Evolutionary conservation across 2,888 invertebrate species (phyloP), one percentile per base, ranked within the genome.

Genomic region (Ypsolopha sequella): DNA sequence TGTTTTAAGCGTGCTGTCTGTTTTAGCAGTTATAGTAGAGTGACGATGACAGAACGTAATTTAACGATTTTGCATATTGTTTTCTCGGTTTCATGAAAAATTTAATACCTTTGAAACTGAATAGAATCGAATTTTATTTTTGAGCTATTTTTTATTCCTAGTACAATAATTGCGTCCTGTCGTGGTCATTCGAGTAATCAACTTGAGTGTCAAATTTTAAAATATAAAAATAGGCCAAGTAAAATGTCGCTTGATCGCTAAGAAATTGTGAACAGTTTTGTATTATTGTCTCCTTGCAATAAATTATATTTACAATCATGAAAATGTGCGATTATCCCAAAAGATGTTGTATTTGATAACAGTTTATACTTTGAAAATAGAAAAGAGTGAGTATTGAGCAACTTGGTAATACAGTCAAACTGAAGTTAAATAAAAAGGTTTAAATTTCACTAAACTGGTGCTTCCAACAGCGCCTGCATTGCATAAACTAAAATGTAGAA

Each of bases 301-400:
- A 45, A 34, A 45, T 45, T 34, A n/a, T n/a, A n/a, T n/a, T 44
- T 44, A 45, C 45, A 34, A 45, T 47, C 14, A 47, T 47, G 36
- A 41, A 41, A 39, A 46, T 41, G n/a, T 43, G 36, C 36, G 47
- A 36, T 47, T 47, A 36, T 11, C 36, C 36, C 10, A 24, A 47
- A 47, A 36, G 36, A 47, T 36, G 11, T 47, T 47, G 46, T 46
- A 46, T 46, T 24, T 11, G 33, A 46, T 46, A 11, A 34, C 35
- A 35, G 34, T 46, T 46, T 39, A 11, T 39, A 39, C 39, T 11
- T 24, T 24, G 24, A 24, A 24, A 24, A 24, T 24, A 24, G 24
- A 24, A 24, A 24, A 3, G 2, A 24, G 24, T 24, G 24, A 4
- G 24, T 24, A 24, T 24, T 24, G 24, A 24, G 24, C 24, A 24